Conservation (phyloP, 2,888 invertebrate species). For the Habrosyne pyritoides region DNA sequence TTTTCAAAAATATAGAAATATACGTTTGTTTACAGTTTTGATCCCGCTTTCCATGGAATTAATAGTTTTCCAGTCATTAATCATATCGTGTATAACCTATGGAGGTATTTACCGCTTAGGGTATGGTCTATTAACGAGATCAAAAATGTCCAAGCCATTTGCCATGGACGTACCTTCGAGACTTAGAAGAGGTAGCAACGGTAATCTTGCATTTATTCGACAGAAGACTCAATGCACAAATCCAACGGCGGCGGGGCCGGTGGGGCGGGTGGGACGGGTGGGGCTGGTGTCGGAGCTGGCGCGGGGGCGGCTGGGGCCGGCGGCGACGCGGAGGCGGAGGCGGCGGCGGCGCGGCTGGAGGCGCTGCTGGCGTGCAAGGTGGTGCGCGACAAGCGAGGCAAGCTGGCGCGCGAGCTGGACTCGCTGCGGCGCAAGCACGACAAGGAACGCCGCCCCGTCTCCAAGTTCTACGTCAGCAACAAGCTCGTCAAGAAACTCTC, state of each 20-base stretch:
- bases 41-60: no score
- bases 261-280: constrained; percentile 91
- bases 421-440: constrained; percentile 91
- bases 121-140: no score
- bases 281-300: constrained; percentile 93
- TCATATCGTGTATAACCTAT: no score
- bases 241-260: constrained; percentile 77
- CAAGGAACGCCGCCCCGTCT: constrained; percentile 87
- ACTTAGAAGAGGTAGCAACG: no score
- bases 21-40: no score
- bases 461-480: constrained; percentile 86
- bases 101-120: no score
- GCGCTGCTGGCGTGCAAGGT: constrained; percentile 91
- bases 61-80: no score
- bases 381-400: constrained; percentile 91
- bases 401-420: constrained; percentile 95
- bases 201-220: background rate
- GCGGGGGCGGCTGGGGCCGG: constrained; percentile 93
- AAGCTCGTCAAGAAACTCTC: constrained; percentile 50
- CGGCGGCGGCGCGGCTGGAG: constrained; percentile 92
- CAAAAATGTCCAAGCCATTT: no score
- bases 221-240: constrained; percentile 47
- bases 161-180: no score
- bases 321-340: no score
- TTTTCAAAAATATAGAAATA: no score